phyloP scores from a whole-genome alignment of 2,797 vertebrate genomes.

The Spheniscus humboldti region DNA sequence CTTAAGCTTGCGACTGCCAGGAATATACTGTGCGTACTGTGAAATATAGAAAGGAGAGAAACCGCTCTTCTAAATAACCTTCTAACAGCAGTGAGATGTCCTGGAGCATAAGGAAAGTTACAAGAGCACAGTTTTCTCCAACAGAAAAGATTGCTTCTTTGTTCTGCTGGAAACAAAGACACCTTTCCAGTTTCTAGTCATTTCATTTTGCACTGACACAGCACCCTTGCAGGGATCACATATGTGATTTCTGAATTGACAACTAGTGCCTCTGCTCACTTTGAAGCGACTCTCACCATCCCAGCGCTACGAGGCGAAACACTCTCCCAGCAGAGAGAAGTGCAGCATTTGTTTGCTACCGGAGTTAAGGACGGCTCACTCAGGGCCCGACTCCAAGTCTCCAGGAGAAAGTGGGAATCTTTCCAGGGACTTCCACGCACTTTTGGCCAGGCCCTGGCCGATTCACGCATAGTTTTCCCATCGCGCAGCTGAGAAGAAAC shows the following conservation, averaged over 20 bases:
- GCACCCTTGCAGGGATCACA: neutral
- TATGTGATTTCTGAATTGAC: accelerated
- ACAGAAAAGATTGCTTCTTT: neutral
- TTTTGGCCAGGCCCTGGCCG: neutral
- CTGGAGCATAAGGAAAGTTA: neutral
- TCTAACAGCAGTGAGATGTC: neutral
- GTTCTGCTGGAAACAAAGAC: neutral
- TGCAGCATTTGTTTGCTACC: neutral
- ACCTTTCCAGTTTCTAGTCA: neutral
- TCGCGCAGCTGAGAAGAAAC: neutral
- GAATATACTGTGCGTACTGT: constrained; percentile 14
- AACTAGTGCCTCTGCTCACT: neutral
- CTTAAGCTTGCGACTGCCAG: neutral
- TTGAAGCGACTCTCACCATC: neutral
- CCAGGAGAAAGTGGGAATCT: constrained; percentile 34
- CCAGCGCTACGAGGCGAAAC: neutral
- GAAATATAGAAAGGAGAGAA: constrained; percentile 50
- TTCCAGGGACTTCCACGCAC: constrained; percentile 58
- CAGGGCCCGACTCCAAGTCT: constrained; percentile 31
- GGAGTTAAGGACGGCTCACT: neutral
- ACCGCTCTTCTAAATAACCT: constrained; percentile 1
- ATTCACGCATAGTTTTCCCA: neutral
- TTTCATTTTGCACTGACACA: neutral
- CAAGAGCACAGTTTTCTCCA: neutral
- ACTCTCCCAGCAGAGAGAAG: neutral